Evolutionary conservation across 92 coral and sea anemone species (phyloP).

Genomic region (Isaurus tuberculatus): DNA sequence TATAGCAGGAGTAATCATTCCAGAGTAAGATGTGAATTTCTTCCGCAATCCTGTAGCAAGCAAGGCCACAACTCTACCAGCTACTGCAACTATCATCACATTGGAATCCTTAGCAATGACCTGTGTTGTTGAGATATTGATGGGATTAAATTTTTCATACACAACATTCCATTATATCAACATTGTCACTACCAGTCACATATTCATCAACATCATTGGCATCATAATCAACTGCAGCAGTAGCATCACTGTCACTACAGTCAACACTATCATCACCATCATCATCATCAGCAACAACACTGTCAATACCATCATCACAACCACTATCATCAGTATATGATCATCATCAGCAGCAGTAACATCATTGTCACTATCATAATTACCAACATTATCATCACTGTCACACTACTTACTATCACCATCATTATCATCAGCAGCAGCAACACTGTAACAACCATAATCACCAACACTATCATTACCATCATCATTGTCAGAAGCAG

Average conservation of each 20-base stretch:
- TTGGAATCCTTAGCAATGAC: slow-evolving; percentile 92
- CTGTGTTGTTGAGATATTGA: slow-evolving; percentile 32
- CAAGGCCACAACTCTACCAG: slow-evolving; percentile 83
- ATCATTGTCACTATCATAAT: background rate
- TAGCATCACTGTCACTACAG: background rate
- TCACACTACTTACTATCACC: background rate
- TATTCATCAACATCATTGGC: background rate
- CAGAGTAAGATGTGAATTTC: slow-evolving; percentile 85
- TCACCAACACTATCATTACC: background rate
- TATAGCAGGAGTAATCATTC: slow-evolving; percentile 72
- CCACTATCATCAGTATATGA: background rate
- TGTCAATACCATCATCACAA: background rate
- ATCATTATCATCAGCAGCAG: background rate
- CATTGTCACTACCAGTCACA: background rate
- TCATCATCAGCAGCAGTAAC: background rate
- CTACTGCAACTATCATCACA: slow-evolving; percentile 91
- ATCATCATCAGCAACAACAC: background rate
- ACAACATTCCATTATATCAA: no score
- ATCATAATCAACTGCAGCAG: background rate
- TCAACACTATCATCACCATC: background rate
- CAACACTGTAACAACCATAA: background rate
- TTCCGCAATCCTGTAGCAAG: slow-evolving; percentile 91
- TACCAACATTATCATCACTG: background rate
- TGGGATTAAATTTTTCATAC: background rate
- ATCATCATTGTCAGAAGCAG: background rate